Base-by-base conservation (phyloP, 2,113 vertebrate genomes). In the Corythornis cristatus region DNA sequence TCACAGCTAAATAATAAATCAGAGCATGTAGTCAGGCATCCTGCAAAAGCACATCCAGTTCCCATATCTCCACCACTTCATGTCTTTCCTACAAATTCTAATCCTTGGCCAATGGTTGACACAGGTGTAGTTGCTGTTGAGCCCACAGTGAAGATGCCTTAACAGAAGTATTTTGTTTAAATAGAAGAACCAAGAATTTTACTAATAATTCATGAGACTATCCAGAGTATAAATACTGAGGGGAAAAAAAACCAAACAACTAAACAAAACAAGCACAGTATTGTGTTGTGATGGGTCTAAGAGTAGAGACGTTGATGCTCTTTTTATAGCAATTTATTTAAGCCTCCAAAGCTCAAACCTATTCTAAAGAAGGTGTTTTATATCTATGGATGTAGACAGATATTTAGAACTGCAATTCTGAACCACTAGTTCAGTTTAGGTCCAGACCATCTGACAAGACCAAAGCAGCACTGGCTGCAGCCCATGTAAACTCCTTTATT, bases 1-100 rank as follows among this genome's bases (percentile, higher is more conserved):
- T 83, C 66, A 56, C 23, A 96, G 92, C 93, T 98, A 98, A 98
- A 98, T 98, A 98, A 98, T 98, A 96, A 94, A 98, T 98, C 96
- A 98, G 57, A 97, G 91, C 81, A 84, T 81, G 79, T 85, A 97
- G 93, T 83, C 74, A 86, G 92, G 58, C 74, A 86, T 74, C 74
- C 51, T 86, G 43, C 65, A 95, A 95, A 94, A 89, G 87, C 77
- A 68, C 56, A 61, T 89, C 65, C 85, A 56, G 11, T 76, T 96
- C 94, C 91, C 48, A 62, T 48, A 66, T 83, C 77, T 90, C 46
- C 94, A 83, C 83, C 81, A 89, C 86, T 84, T 62, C 35, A 4
- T 43, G 67, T 29, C 51, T 51, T 78, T 83, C 54, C 70, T 87
- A 33, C 33, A 88, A 77, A 78, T 45, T 83, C 78, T 26, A 76